These are phyloP conservation scores for Microplitis manilae DNA, from an alignment of 2,888 invertebrate species.

Conservation along the genomic window DNA sequence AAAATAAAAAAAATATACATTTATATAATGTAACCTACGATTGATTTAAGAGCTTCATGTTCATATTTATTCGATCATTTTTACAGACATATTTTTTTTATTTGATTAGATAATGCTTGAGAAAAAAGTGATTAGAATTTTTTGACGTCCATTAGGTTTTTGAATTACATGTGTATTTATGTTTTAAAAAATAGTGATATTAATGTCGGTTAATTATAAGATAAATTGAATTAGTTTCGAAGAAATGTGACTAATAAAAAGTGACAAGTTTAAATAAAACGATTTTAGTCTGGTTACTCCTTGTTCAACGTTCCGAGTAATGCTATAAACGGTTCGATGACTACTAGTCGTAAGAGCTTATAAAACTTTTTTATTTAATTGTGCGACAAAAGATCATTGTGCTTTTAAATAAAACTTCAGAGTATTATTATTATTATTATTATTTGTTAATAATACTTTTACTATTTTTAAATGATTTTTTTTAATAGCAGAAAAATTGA, in stretches of 20 bases:
- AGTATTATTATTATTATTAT: no score
- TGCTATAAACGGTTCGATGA: constrained; percentile 45
- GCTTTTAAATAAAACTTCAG: neutral
- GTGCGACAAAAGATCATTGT: neutral
- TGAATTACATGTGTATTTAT: no score
- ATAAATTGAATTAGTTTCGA: neutral
- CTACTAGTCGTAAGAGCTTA: constrained; percentile 37
- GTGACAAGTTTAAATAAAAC: neutral
- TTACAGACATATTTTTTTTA: neutral
- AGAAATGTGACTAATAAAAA: neutral
- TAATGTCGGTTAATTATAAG: neutral
- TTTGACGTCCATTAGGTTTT: no score
- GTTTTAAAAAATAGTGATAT: neutral
- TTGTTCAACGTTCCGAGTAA: constrained; percentile 37
- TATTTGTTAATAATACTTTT: no score
- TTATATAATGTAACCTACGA: neutral
- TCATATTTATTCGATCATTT: neutral
- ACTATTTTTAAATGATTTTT: no score
- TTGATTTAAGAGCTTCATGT: neutral
- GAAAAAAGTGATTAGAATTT: no score
- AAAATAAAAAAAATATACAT: neutral
- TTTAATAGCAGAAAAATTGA: no score
- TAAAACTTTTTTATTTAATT: constrained; percentile 21
- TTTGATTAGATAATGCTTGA: neutral
- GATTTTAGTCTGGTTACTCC: neutral